Conservation (phyloP, 2,113 vertebrate genomes). For the Ophiodon elongatus region DNA sequence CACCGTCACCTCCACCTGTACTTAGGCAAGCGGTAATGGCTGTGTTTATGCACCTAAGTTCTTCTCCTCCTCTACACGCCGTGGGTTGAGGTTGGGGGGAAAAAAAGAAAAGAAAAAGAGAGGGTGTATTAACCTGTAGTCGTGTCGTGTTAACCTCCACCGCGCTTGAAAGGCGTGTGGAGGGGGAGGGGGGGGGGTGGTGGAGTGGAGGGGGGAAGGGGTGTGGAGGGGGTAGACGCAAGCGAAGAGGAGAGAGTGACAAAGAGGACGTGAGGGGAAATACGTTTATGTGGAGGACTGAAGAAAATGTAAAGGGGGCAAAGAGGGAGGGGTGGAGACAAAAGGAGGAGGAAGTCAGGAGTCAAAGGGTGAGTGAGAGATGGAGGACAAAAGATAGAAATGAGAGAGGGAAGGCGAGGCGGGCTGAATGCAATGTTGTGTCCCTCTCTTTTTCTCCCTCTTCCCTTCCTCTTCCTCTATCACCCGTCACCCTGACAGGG, state of each 20-base stretch:
- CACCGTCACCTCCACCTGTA: constrained; percentile 19
- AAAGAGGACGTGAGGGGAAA: constrained; percentile 6
- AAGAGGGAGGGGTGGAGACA: constrained; percentile 17
- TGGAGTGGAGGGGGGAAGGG: not conserved
- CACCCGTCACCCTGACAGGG: constrained; percentile 84
- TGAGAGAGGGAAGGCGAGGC: constrained; percentile 50
- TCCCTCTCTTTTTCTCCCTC: constrained; percentile 46
- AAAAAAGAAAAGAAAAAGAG: not conserved
- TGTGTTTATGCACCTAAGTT: constrained; percentile 60
- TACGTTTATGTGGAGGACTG: not conserved
- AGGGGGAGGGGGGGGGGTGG: not conserved
- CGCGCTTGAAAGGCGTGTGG: constrained; percentile 2
- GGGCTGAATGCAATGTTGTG: constrained; percentile 28
- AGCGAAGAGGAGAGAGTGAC: constrained; percentile 25
- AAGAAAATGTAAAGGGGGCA: constrained; percentile 22
- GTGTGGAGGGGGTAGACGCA: not conserved
- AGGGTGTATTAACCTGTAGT: constrained; percentile 80
- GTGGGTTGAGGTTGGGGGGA: constrained; percentile 2
- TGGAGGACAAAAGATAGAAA: constrained; percentile 52
- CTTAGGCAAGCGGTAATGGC: constrained; percentile 59
- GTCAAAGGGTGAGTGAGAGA: constrained; percentile 59
- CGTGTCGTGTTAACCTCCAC: constrained; percentile 69
- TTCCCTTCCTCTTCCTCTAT: constrained; percentile 60
- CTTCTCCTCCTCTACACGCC: constrained; percentile 13
- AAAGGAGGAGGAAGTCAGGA: constrained; percentile 33